Base-by-base conservation (phyloP, 2,797 vertebrate species). In the Eutrigla gurnardus region DNA sequence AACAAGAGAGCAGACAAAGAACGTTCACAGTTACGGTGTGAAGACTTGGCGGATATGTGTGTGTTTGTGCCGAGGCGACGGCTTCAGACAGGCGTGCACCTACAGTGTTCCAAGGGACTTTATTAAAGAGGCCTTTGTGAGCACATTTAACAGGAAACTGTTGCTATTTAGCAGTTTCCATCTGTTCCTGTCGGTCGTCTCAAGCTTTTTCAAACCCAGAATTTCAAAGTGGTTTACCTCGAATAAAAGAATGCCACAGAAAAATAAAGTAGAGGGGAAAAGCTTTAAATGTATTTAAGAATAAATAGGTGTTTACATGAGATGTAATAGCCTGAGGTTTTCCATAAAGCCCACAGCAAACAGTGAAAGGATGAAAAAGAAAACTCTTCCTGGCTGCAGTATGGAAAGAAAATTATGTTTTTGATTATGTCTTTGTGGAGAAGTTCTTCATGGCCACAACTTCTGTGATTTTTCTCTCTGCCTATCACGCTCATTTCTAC, bases 1-100 rank as follows among this genome's bases (percentile, higher is more conserved):
- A 65, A 66, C 8, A 3, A 64, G 37, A 32, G 53, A 70, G 53
- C 36, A 54, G 36, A 58, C 57, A 70, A 78, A 79, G 53, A 82
- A 6, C 25, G 54, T 46, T 73, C 46, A 66, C 65, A 70, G 55
- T 53, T 42, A 15, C 3, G n/a, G 60, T 66, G 76, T 55, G 11
- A 55, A 15, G 65, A 63, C 25, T 52, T 63, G 75, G 66, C 37
- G 15, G 45, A 49, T 53, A 6, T 59, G 39, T 82, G 62, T 49
- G 40, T 65, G 59, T 66, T 50, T 63, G 39, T 63, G 50, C 17
- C 9, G 6, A 6, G 17, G 54, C 18, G 43, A 58, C 4, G 18
- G 7, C 40, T 70, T 73, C 35, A 43, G 33, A 57, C 50, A 58
- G 40, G 57, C 14, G 1, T 8, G 49, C 45, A 69, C 49, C 35